Conservation (phyloP, 2,797 vertebrate genomes). For the Sebastes steindachneri region DNA sequence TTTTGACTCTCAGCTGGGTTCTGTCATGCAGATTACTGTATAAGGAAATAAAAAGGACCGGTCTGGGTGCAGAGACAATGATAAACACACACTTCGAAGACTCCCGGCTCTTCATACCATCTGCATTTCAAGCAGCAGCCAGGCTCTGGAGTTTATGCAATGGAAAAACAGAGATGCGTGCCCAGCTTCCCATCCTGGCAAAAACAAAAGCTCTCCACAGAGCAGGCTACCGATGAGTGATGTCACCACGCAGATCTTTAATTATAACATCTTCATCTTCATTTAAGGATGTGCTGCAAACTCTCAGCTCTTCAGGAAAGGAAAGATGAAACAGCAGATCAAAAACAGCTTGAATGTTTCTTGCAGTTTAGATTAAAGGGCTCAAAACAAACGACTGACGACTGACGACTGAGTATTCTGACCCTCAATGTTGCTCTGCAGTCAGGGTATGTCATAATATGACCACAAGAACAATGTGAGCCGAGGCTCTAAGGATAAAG, state of each 20-base stretch:
- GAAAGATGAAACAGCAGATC: background rate
- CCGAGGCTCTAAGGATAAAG: background rate
- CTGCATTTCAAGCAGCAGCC: slow-evolving; percentile 20
- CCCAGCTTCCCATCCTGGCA: slow-evolving; percentile 29
- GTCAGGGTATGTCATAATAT: background rate
- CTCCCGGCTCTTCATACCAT: slow-evolving; percentile 12
- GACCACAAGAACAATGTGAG: background rate
- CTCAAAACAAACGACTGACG: too few species aligned
- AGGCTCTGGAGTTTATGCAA: slow-evolving; percentile 50
- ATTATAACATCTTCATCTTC: slow-evolving; percentile 34
- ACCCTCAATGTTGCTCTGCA: background rate
- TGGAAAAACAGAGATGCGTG: slow-evolving; percentile 65
- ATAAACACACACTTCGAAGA: slow-evolving; percentile 20
- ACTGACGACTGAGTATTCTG: background rate
- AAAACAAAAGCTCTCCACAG: slow-evolving; percentile 46
- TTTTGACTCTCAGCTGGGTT: background rate
- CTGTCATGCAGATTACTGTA: slow-evolving; percentile 32
- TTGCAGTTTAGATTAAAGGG: too few species aligned
- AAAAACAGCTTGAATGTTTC: background rate
- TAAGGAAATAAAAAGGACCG: slow-evolving; percentile 22
- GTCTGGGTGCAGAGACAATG: background rate
- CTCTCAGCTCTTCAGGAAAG: background rate
- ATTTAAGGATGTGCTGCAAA: slow-evolving; percentile 1
- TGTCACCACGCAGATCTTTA: slow-evolving; percentile 33
- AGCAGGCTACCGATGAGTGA: slow-evolving; percentile 20